Percentiles rank a stretch among this genome's conserved stretches.
Evolutionary conservation across 2,113 vertebrate species (phyloP).

Genomic region (Scatophagus argus): DNA sequence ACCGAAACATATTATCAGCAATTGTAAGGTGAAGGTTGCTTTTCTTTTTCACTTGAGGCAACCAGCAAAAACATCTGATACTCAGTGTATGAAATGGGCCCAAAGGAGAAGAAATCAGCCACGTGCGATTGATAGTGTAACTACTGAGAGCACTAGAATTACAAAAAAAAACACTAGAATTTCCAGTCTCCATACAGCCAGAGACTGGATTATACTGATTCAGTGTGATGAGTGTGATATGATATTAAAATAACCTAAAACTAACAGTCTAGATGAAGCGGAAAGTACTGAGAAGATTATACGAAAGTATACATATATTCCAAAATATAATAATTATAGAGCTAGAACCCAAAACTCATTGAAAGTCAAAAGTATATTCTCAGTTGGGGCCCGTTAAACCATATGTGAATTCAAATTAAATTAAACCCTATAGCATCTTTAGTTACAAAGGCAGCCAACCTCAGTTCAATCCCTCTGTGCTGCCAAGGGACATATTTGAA

Average conservation of each 20-base stretch:
- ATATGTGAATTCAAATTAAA: slow-evolving; percentile 74
- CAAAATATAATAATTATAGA: slow-evolving; percentile 25
- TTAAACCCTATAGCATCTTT: slow-evolving; percentile 69
- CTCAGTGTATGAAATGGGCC: slow-evolving; percentile 51
- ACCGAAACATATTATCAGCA: slow-evolving; percentile 10
- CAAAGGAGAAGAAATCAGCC: slow-evolving; percentile 54
- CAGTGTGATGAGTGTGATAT: neutral
- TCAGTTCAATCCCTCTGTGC: slow-evolving; percentile 66
- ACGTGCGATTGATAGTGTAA: slow-evolving; percentile 62
- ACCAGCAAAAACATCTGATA: slow-evolving; percentile 55
- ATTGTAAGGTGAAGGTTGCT: slow-evolving; percentile 16
- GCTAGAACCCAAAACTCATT: slow-evolving; percentile 47
- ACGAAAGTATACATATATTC: neutral
- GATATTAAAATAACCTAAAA: slow-evolving; percentile 18
- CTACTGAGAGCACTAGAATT: slow-evolving; percentile 40
- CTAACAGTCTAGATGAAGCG: neutral
- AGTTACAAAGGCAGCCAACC: slow-evolving; percentile 63
- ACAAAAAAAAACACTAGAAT: slow-evolving; percentile 15
- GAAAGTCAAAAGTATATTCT: slow-evolving; percentile 62
- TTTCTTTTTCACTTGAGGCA: slow-evolving; percentile 47
- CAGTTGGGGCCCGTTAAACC: slow-evolving; percentile 53
- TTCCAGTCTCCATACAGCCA: slow-evolving; percentile 15
- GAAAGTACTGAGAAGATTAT: slow-evolving; percentile 19
- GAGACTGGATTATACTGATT: too few relatives aligned
- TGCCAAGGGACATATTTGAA: slow-evolving; percentile 69